Base-by-base conservation (phyloP, 2,113 vertebrate genomes). In the Megalops atlanticus region DNA sequence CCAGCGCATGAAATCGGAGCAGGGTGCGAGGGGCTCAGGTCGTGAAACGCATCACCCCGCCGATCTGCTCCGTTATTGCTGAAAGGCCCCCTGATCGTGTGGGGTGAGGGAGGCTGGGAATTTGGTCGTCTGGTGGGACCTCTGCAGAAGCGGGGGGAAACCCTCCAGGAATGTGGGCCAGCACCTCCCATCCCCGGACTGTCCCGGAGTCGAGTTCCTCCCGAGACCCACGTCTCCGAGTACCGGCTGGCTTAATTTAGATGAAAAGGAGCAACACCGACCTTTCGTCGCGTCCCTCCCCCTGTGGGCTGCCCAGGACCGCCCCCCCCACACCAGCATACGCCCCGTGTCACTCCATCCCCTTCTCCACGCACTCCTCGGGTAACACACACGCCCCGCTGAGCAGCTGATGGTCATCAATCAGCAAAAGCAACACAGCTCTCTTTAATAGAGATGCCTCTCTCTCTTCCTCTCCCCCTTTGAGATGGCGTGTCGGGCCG, bases 401-500 rank as follows among this genome's bases (percentile, higher is more conserved):
- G 24, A 31, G 81, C 85, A 90, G 86, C 87, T 90, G 86, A 89
- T 86, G 69, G 80, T n/a, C 58, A 87, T 88, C 81, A 80, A 77
- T 87, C 78, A 82, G 35, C 82, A 72, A 27, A 43, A 73, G 36
- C 27, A 35, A 41, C 68, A 3, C 68, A 24, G 12, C 58, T 0
- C n/a, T 1, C 14, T 64, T 64, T 24, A 10, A 27, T 2, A 45
- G 14, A 64, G 31, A n/a, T 10, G 58, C n/a, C 27, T 24, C n/a
- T 64, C 31, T 64, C 58, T n/a, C 24, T 64, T 31, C 31, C 58
- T 27, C 58, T 24, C 58, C 24, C 58, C n/a, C 4, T 64, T 64
- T 64, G 18, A 31, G 5, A 31, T n/a, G 11, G n/a, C 24, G 31
- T 24, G 58, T 64, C n/a, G 8, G n/a, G 5, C 21, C 21, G 24